Percentiles rank a stretch among this genome's conserved stretches.
phyloP scores from a whole-genome alignment of 1,140 invertebrate species.

The Diabrotica virgifera region DNA sequence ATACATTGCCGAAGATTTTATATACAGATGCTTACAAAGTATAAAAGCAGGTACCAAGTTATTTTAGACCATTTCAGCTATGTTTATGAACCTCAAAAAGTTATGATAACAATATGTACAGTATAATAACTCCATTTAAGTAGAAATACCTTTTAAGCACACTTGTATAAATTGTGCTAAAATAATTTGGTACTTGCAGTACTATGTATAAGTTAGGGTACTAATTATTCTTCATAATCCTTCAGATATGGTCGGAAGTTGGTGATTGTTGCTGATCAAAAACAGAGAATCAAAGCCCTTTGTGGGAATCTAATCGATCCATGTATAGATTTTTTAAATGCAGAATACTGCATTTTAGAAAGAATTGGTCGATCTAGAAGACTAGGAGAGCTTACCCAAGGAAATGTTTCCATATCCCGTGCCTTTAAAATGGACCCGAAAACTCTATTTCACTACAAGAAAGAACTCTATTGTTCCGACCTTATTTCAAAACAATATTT shows the following conservation, averaged over 20 bases:
- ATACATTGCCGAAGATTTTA: too few species aligned
- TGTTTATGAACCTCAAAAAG: too few species aligned
- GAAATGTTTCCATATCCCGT: slow-evolving; percentile 58
- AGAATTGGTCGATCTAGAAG: slow-evolving; percentile 69
- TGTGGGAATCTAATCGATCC: slow-evolving; percentile 54
- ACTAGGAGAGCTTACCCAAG: slow-evolving; percentile 69
- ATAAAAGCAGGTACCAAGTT: not conserved
- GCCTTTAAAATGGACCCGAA: slow-evolving; percentile 40
- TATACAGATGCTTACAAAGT: too few species aligned
- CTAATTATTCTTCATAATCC: not conserved
- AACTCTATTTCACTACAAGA: slow-evolving; percentile 63
- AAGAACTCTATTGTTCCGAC: slow-evolving; percentile 57
- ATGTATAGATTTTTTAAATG: slow-evolving; percentile 53
- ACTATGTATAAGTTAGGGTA: too few species aligned
- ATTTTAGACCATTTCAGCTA: not conserved
- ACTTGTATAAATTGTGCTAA: too few species aligned
- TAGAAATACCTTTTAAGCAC: not conserved
- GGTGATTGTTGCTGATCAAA: slow-evolving; percentile 71
- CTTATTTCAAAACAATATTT: slow-evolving; percentile 64
- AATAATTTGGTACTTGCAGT: not conserved
- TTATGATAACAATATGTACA: too few species aligned
- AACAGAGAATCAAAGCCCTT: slow-evolving; percentile 57
- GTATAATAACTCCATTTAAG: slow-evolving; percentile 2
- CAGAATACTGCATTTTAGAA: slow-evolving; percentile 74
- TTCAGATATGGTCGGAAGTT: slow-evolving; percentile 59